Base-by-base conservation (phyloP, 2,888 invertebrate genomes). In the Brenthis hecate region DNA sequence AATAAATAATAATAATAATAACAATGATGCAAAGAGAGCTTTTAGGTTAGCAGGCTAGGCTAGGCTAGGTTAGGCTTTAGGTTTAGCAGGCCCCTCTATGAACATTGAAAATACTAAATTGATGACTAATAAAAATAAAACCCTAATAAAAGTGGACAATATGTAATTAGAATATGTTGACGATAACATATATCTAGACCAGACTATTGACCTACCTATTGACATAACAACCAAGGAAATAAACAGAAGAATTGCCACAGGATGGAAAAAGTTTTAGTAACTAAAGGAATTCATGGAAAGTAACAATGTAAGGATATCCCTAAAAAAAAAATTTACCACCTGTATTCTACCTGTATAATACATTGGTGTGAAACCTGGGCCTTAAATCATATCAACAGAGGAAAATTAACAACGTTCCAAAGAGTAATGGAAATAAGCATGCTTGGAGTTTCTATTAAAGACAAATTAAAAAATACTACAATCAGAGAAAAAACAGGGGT, bases 361-460 rank as follows among this genome's bases (percentile, higher is more conserved):
- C 73, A 72, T 63, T 70, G 75, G 3, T 72, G 73, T 28, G 71
- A 75, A 73, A 72, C 72, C 32, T 73, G 72, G 69, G 51, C n/a
- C 51, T 16, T 51, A n/a, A 51, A 14, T 6, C 1, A n/a, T 5
- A 14, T 6, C 14, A 14, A n/a, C 5, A 51, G 51, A 16, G 13
- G 14, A 51, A 1, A 16, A 50, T 4, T 51, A 14, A 14, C n/a
- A 16, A n/a, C 16, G 13, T 51, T n/a, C 8, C 69, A 47, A 65
- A 71, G 0, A 51, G 16, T n/a, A 8, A 43, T 48, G 47, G 28
- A 62, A 54, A 68, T 50, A 71, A 74, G 70, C 55, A 69, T 57
- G 64, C 65, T 68, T 13, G 43, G 58, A 28, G 28, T 60, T 2
- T 48, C 13, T 3, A 14, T 13, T 53, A 23, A 56, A 68, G 43